Evolutionary conservation across 2,113 vertebrate species (phyloP).

Genomic region (Pavo muticus): DNA sequence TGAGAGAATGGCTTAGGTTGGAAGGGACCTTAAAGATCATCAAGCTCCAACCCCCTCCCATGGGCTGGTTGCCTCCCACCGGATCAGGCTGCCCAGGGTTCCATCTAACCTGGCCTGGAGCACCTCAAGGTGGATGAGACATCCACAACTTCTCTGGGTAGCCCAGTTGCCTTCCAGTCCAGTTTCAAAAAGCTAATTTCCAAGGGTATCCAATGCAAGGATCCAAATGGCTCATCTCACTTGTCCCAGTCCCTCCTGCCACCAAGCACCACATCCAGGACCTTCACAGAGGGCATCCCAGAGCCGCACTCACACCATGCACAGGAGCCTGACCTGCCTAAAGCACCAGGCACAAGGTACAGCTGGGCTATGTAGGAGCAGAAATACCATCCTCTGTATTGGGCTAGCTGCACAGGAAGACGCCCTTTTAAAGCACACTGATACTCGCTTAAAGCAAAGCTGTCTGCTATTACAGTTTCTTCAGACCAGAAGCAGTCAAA

Average conservation of each 20-base stretch:
- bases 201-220: background rate
- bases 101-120: too few species aligned
- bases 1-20: too few species aligned
- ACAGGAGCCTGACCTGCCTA: background rate
- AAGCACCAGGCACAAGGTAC: background rate
- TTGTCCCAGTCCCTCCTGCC: background rate
- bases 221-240: background rate
- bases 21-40: too few species aligned
- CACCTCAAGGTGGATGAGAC: too few species aligned
- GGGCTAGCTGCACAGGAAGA: background rate
- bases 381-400: background rate
- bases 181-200: background rate
- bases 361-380: rapidly evolving
- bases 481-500: background rate
- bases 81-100: too few species aligned
- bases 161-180: background rate
- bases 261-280: background rate
- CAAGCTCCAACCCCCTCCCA: too few species aligned
- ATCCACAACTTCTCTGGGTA: too few species aligned
- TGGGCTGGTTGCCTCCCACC: too few species aligned
- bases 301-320: background rate
- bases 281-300: background rate
- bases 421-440: background rate
- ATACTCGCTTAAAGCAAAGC: background rate
- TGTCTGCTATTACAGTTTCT: background rate